Conservation (phyloP, 2,113 vertebrate genomes). For the Phrynocephalus versicolor region DNA sequence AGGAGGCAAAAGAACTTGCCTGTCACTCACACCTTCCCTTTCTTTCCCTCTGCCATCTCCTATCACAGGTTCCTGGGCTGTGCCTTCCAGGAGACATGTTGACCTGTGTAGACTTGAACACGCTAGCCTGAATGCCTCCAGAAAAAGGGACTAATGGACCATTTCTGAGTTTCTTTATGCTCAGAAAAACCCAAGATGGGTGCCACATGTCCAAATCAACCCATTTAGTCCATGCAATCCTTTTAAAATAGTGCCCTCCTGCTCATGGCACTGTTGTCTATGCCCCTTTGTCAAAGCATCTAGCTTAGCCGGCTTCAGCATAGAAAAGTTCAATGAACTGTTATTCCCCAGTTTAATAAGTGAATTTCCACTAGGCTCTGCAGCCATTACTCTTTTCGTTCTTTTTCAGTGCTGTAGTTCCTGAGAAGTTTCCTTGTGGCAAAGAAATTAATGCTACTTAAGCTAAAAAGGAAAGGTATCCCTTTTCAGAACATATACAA, state of each 20-base stretch:
- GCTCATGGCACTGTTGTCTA: neutral
- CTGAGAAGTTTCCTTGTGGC: constrained; percentile 17
- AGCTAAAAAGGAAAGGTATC: constrained; percentile 27
- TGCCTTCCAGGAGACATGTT: too few relatives aligned
- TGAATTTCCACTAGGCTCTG: neutral
- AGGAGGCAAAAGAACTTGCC: neutral
- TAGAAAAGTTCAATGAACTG: neutral
- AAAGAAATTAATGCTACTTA: neutral
- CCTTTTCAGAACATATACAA: constrained; percentile 55
- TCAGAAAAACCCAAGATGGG: too few relatives aligned
- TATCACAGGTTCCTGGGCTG: neutral
- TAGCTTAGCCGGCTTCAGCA: neutral
- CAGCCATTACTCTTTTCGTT: neutral
- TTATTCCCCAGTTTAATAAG: neutral
- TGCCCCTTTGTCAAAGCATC: neutral
- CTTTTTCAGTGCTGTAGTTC: neutral
- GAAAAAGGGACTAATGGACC: too few relatives aligned
- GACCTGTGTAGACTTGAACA: too few relatives aligned
- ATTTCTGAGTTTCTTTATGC: too few relatives aligned
- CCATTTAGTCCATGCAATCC: neutral
- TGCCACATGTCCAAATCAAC: too few relatives aligned
- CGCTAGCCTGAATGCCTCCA: too few relatives aligned
- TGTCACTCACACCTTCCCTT: neutral
- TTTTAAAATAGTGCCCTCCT: neutral
- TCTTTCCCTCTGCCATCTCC: neutral